These are phyloP conservation scores for Camponotus vicinus DNA, from an alignment of 1,140 invertebrate species.

Conservation along the genomic window DNA sequence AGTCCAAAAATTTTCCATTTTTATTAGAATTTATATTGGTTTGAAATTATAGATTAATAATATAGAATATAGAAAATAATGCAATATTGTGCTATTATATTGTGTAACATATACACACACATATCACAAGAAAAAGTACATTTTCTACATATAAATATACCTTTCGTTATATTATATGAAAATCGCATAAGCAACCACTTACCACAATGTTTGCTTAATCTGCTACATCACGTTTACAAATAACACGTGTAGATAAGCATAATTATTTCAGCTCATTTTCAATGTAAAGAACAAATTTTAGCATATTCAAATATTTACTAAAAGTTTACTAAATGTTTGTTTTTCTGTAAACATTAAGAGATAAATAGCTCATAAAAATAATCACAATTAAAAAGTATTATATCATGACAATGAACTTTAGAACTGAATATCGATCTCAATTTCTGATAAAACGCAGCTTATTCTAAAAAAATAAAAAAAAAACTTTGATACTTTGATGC, in stretches of 20 bases:
- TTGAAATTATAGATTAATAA: conserved; percentile 3
- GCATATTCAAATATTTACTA: neutral
- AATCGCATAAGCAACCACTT: neutral
- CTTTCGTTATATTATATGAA: neutral
- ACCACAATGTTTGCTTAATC: conserved; percentile 6
- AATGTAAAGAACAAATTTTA: neutral
- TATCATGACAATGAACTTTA: neutral
- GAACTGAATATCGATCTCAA: neutral
- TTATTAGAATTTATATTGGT: neutral
- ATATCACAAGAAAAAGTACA: neutral
- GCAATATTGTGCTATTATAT: too few relatives aligned
- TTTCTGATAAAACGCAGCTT: conserved; percentile 28
- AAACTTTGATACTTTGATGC: conserved; percentile 6
- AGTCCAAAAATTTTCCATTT: neutral
- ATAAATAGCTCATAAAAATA: neutral
- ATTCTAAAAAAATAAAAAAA: neutral
- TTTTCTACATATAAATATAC: neutral
- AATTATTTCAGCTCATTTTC: neutral
- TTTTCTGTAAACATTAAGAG: neutral
- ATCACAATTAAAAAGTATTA: neutral
- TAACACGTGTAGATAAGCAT: neutral
- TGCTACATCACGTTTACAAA: neutral
- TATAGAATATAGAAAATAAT: neutral
- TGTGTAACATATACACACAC: neutral
- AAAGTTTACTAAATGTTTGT: neutral